Conservation (phyloP, 1,140 invertebrate species). For the Oppia nitens region DNA sequence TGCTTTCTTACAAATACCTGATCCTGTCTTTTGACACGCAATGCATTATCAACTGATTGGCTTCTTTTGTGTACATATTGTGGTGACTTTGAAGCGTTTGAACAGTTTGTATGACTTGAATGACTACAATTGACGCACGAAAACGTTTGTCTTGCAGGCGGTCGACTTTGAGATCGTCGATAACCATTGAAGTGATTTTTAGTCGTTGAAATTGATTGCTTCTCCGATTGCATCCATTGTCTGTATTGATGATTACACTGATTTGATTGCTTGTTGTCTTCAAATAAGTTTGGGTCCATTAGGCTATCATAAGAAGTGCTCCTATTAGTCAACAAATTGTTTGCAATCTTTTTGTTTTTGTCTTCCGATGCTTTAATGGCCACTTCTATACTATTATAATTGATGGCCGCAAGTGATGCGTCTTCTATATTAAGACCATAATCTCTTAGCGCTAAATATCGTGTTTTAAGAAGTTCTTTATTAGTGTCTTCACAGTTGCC, state of each 20-base stretch:
- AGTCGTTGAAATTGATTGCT: neutral
- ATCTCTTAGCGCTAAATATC: conserved; percentile 2
- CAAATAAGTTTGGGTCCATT: too few relatives aligned
- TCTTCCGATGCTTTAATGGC: neutral
- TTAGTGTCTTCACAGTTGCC: neutral
- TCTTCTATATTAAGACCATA: neutral
- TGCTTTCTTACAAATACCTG: neutral
- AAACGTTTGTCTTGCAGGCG: neutral
- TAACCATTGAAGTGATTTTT: neutral
- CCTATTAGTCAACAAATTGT: neutral
- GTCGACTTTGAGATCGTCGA: neutral
- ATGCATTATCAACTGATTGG: neutral
- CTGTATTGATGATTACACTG: too few relatives aligned
- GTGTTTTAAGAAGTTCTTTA: neutral
- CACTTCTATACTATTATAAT: neutral
- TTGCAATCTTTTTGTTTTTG: too few relatives aligned
- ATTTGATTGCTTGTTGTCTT: neutral
- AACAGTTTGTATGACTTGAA: too few relatives aligned
- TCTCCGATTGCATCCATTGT: neutral
- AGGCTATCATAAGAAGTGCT: neutral
- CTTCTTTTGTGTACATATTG: neutral
- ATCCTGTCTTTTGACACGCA: neutral
- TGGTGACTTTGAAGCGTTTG: neutral
- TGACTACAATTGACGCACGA: neutral
- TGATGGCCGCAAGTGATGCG: neutral